phyloP scores from a whole-genome alignment of 2,797 vertebrate genomes.

The Phrynocephalus guinanensis region DNA sequence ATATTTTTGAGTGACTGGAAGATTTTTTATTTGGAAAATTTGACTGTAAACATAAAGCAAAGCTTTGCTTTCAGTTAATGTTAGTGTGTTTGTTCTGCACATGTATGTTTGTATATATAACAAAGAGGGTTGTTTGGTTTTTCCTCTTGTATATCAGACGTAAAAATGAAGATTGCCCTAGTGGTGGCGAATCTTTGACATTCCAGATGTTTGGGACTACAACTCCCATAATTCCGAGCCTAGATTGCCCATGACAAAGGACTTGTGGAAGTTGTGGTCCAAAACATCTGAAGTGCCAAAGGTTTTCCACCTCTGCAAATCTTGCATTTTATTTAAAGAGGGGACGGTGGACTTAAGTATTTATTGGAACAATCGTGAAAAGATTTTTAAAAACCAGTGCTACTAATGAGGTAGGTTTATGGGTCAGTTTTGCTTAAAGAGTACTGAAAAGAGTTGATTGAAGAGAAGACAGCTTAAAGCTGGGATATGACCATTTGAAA shows the following conservation, averaged over 20 bases:
- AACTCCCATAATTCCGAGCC: too few species aligned
- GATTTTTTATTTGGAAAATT: background rate
- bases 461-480: background rate
- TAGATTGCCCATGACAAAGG: too few species aligned
- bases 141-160: background rate
- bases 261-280: too few species aligned
- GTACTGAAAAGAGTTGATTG: background rate
- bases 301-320: background rate
- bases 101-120: background rate
- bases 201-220: too few species aligned
- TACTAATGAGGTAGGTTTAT: background rate
- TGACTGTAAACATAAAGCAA: background rate
- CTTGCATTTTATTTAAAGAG: background rate
- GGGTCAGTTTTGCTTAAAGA: conserved; percentile 1
- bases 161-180: background rate
- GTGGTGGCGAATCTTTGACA: too few species aligned
- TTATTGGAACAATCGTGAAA: background rate
- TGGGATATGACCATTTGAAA: background rate
- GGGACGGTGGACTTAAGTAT: background rate
- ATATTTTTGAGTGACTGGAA: background rate
- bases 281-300: too few species aligned
- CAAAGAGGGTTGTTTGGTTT: background rate
- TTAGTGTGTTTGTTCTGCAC: background rate
- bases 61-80: background rate
- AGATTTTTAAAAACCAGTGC: background rate